Evolutionary conservation across 2,888 invertebrate genomes (phyloP), one percentile per base, ranked within the genome.

Genomic region (Colletes collaris): DNA sequence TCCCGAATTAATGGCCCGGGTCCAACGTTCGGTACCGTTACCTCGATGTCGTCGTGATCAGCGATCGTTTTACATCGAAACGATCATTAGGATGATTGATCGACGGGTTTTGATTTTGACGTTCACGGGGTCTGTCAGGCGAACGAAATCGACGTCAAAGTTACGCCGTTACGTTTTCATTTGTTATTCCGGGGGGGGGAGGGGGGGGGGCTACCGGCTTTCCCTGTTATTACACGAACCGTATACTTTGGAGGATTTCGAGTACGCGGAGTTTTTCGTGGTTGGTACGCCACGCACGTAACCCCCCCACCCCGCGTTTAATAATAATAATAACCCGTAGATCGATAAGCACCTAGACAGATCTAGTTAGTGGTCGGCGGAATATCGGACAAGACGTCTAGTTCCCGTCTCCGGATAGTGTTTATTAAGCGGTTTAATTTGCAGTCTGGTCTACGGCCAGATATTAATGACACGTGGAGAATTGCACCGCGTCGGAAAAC

Each of bases 391-490:
- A 10, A 13, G 62, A 58, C 50, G 2, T 4, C 49, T 19, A 7
- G 71, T 49, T 52, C 49, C 11, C 40, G 6, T 13, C 10, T 44
- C 8, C 44, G 6, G 40, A 6, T 16, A 13, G 56, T 46, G 67
- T 53, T 40, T 58, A 60, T 49, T 19, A 44, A 65, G 58, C 13
- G 62, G 40, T 52, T 79, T 67, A 69, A 76, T 69, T 75, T 59
- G 63, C 76, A 37, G 56, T 44, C 46, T 27, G 52, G 37, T 19
- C 27, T 35, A 35, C 64, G 53, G 16, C 35, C 65, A 44, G 59
- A 75, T 69, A 78, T 75, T 76, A 70, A 76, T 58, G 76, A 60
- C 56, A 64, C 73, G 49, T 19, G 60, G 73, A 55, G 65, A 73
- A 76, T 76, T 69, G 75, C 69, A 76, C 75, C 60, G 64, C 8